phyloP scores from a whole-genome alignment of 1,140 invertebrate genomes.

The Eurytemora carolleeae region DNA sequence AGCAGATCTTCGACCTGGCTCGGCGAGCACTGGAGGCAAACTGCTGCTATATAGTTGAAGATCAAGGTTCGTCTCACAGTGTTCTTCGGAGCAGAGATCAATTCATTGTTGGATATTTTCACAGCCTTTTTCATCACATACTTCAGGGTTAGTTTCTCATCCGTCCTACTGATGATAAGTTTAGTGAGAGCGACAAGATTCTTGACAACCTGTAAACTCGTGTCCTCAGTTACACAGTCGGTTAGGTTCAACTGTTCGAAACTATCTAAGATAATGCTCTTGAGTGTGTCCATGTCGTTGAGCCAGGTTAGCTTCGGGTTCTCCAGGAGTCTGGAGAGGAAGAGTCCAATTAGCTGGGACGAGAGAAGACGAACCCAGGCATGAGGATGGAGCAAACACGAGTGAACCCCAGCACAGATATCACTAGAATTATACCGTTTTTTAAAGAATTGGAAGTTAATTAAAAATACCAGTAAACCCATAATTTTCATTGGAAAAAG shows the following conservation, averaged over 20 bases:
- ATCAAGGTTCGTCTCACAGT: not conserved
- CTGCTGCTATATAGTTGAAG: not conserved
- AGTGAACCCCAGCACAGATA: not conserved
- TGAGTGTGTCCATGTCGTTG: not conserved
- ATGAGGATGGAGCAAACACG: not conserved
- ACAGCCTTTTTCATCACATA: not conserved
- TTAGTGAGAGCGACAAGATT: not conserved
- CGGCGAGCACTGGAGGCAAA: not conserved
- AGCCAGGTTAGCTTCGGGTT: no score
- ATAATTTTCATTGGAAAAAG: not conserved
- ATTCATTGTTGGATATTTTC: not conserved
- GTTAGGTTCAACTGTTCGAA: not conserved
- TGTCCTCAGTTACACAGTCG: not conserved
- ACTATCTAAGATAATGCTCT: not conserved
- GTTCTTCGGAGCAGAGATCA: not conserved
- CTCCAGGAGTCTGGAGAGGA: no score
- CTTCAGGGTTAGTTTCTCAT: not conserved
- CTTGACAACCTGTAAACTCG: not conserved
- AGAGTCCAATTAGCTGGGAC: not conserved
- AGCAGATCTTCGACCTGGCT: not conserved
- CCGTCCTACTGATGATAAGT: not conserved
- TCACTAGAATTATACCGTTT: not conserved
- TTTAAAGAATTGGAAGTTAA: not conserved
- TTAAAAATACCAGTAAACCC: not conserved
- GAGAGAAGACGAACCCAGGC: not conserved